A percentile compares a stretch with the other conserved stretches of the same genome.
phyloP scores from a whole-genome alignment of 1,140 invertebrate species.

The Oryctes rhinoceros region DNA sequence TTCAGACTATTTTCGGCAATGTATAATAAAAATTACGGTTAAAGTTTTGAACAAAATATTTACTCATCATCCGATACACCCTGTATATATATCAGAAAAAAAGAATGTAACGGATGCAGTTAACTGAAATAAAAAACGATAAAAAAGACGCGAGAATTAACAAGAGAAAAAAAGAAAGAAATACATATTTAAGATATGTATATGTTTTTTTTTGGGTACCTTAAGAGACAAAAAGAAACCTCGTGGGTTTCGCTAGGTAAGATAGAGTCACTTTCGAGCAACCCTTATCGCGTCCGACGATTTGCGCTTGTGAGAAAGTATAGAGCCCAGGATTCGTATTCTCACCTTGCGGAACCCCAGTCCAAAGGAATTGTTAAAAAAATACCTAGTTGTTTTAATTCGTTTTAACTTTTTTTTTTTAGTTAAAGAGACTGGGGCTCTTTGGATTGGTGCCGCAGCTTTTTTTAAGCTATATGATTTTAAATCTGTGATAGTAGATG shows the following conservation, averaged over 20 bases:
- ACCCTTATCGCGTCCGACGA: too few relatives aligned
- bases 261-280: not conserved
- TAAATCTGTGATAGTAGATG: constrained; percentile 62
- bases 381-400: constrained; percentile 44
- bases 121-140: not conserved
- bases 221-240: not conserved
- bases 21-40: not conserved
- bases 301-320: not conserved
- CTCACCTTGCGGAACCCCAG: not conserved
- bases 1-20: too few relatives aligned
- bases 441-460: constrained; percentile 38
- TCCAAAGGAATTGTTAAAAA: constrained; percentile 49
- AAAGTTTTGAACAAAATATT: not conserved
- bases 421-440: constrained; percentile 41
- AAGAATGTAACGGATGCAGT: not conserved
- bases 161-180: not conserved
- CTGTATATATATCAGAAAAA: constrained; percentile 14
- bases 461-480: constrained; percentile 57
- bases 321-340: not conserved
- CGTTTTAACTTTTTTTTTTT: constrained; percentile 40
- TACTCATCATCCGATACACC: not conserved
- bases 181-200: not conserved
- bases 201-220: constrained; percentile 8
- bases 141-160: not conserved
- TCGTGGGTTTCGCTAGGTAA: not conserved